Evolutionary conservation across 1,140 invertebrate genomes (phyloP), one percentile per base, ranked within the genome.

Genomic region (Ips nitidus): DNA sequence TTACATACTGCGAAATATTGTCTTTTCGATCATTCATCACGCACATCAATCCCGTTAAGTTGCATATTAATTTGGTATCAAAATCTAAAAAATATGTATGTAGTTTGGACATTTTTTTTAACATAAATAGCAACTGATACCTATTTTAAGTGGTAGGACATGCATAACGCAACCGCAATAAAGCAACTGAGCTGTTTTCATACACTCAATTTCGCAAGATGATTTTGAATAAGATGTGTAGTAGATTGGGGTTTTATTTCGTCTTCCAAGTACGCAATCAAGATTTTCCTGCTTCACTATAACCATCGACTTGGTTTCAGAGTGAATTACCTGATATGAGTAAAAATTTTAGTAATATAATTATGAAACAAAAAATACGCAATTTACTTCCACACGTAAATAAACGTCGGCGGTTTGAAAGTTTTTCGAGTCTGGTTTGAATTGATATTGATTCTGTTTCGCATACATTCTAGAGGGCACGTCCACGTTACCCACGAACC

Each of bases 201-300:
- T 37, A 40, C 66, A 68, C 6, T 68, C 66, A 5, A 68, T 53
- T 39, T 68, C 66, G 38, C 66, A 68, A 6, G 40, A 56, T 36
- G 57, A 41, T 5, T 57, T 60, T 39, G 66, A 68, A 53, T 68
- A 68, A 6, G 39, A 41, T 39, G 37, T 50, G 22, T 22, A 22
- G 0, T 0, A 0, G 22, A 22, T 22, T 22, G 22, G 22, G 22
- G 22, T 22, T 22, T 22, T 22, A 22, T 22, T 22, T 0, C 22
- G 22, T 22, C 22, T 22, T 22, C 22, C 22, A 22, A 22, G 22
- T 22, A 22, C 22, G 22, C 22, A 22, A 22, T 22, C 22, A 22
- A 22, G 22, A 22, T 22, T 22, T 22, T 22, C 22, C 22, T 22
- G 22, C 22, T 22, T 22, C 22, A 22, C 22, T 22, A 22, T 22